Base-by-base conservation (phyloP, 2,888 invertebrate genomes). In the Neoaliturus tenellus region DNA sequence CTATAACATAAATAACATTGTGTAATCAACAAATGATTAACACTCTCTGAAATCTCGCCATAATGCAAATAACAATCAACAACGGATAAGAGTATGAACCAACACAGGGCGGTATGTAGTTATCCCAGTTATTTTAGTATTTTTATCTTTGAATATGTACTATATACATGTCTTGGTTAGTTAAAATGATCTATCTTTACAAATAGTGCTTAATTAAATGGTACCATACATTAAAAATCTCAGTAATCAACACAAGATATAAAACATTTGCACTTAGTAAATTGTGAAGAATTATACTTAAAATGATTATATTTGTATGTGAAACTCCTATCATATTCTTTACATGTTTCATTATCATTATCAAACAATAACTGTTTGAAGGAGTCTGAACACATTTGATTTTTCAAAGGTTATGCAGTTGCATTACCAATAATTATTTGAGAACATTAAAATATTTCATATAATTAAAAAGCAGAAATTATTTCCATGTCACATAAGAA, bases 1-100 rank as follows among this genome's bases (percentile, higher is more conserved):
- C 73, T 75, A 75, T 41, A 75, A 75, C 73, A 41, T 28, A 75
- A 75, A 28, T 75, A 78, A 51, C 78, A 78, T 78, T 78, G 78
- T 78, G 78, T 55, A 78, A 78, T 78, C 78, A 78, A 78, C 55
- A 78, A 55, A 28, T 17, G 39, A 41, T 31, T 48, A 44, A 75
- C 75, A 1, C 31, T 67, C 5, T 5, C 31, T 8, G 8, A 58
- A 58, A 58, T 58, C 8, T 58, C 44, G 44, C 23, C 51, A 23
- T 23, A 14, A 51, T 67, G 67, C n/a, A 31, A 33, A 31, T n/a
- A 35, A 71, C 39, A 35, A 35, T 71, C 20, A 39, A 71, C 71
- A 71, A 71, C 20, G 23, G 39, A 39, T 39, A 71, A 71, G 25
- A 41, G 33, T 39, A 71, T 39, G 39, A 71, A 39, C 23, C 33